Conservation (phyloP, 2,113 vertebrate species). For the Megalops atlanticus region DNA sequence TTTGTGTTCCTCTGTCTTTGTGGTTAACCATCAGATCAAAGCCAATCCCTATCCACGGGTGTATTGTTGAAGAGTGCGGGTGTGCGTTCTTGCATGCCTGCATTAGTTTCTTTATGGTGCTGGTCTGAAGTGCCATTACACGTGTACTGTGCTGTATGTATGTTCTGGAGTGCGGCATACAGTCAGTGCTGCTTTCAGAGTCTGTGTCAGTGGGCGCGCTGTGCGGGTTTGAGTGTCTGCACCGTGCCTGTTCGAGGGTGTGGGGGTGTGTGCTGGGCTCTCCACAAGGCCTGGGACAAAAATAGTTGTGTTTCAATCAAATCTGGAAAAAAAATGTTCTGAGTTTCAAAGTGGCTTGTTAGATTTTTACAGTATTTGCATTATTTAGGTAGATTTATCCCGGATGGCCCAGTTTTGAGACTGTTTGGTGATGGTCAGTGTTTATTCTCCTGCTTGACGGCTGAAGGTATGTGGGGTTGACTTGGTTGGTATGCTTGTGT, state of each 20-base stretch:
- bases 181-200: slow-evolving; percentile 1
- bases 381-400: too few species aligned
- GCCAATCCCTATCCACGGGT: too few species aligned
- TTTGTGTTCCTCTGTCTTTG: too few species aligned
- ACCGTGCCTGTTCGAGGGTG: background rate
- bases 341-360: background rate
- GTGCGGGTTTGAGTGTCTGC: slow-evolving; percentile 3
- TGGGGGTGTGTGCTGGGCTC: slow-evolving; percentile 2
- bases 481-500: too few species aligned
- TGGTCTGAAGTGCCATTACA: too few species aligned
- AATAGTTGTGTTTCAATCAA: background rate
- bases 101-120: background rate
- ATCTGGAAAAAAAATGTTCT: background rate
- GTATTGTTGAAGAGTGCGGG: too few species aligned
- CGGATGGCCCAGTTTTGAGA: too few species aligned
- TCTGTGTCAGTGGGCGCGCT: background rate
- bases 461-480: too few species aligned
- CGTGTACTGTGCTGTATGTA: background rate
- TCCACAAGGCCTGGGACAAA: background rate
- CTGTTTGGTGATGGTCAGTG: too few species aligned
- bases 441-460: too few species aligned
- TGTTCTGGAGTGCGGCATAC: background rate
- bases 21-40: too few species aligned
- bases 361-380: background rate
- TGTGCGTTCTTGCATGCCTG: background rate